Evolutionary conservation across 1,140 invertebrate genomes (phyloP).

Genomic region (Plodia interpunctella): DNA sequence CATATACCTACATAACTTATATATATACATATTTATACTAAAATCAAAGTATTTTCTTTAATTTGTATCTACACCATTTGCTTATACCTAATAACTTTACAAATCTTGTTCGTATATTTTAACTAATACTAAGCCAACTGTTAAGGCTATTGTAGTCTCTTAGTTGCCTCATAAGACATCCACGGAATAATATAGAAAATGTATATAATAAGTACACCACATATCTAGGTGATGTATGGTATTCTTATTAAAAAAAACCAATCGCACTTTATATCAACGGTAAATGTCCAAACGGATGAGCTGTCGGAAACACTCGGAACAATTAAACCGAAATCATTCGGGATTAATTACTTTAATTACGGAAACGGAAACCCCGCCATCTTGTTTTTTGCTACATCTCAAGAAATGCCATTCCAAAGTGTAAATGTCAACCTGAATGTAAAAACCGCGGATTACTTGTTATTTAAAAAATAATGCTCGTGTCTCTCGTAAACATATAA

Average conservation of each 20-base stretch:
- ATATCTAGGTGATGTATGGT: neutral
- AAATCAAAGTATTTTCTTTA: too few species aligned
- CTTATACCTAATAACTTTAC: too few species aligned
- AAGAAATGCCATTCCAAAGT: constrained; percentile 40
- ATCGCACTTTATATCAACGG: neutral
- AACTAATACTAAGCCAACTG: too few species aligned
- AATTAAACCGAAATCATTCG: constrained; percentile 61
- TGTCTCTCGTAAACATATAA: too few species aligned
- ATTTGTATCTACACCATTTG: too few species aligned
- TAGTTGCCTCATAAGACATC: too few species aligned
- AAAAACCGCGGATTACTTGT: neutral
- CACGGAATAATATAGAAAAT: too few species aligned
- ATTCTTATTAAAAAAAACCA: neutral
- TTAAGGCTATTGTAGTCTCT: too few species aligned
- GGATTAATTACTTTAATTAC: constrained; percentile 66
- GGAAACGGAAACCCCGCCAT: constrained; percentile 56
- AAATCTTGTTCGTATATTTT: too few species aligned
- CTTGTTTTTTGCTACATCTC: constrained; percentile 38
- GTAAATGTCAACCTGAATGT: constrained; percentile 38
- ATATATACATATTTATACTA: too few species aligned
- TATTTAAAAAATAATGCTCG: neutral
- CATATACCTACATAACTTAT: too few species aligned
- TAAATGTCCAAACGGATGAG: constrained; percentile 28
- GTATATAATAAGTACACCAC: neutral
- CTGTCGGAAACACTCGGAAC: constrained; percentile 44